Evolutionary conservation across 2,113 vertebrate genomes (phyloP).

Genomic region (Gallinago jamesoni): DNA sequence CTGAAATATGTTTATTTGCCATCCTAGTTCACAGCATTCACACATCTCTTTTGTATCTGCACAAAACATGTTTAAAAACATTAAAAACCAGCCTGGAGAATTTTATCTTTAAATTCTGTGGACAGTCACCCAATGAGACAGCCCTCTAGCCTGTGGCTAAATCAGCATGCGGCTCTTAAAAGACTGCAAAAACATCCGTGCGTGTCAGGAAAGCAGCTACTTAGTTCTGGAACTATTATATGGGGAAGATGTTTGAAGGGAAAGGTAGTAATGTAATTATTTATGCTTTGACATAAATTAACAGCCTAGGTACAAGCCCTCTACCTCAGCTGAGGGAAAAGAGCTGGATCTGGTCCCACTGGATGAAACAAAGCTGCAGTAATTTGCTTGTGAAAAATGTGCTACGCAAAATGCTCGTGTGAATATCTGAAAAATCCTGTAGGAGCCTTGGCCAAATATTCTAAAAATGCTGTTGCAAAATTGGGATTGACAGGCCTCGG

Average conservation of each 20-base stretch:
- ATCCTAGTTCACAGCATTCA: neutral
- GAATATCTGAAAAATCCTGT: neutral
- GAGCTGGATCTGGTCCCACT: neutral
- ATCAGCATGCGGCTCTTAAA: neutral
- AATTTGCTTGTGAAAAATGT: rapidly evolving
- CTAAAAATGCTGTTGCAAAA: neutral
- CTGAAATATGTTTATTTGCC: neutral
- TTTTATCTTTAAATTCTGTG: neutral
- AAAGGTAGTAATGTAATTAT: neutral
- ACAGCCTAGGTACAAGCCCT: neutral
- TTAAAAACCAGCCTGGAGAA: neutral
- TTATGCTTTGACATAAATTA: neutral
- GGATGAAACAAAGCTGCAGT: neutral
- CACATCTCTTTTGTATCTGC: neutral
- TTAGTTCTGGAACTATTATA: neutral
- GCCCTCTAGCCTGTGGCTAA: neutral
- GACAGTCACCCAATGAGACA: neutral
- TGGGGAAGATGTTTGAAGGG: neutral
- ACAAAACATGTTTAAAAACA: neutral
- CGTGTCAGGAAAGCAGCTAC: neutral
- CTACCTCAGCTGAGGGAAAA: neutral
- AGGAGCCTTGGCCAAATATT: neutral
- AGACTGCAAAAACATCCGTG: neutral
- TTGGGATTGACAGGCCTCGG: neutral
- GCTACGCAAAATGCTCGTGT: rapidly evolving